Evolutionary conservation across 2,113 vertebrate species (phyloP).

Genomic region (Sceloporus tristichus): DNA sequence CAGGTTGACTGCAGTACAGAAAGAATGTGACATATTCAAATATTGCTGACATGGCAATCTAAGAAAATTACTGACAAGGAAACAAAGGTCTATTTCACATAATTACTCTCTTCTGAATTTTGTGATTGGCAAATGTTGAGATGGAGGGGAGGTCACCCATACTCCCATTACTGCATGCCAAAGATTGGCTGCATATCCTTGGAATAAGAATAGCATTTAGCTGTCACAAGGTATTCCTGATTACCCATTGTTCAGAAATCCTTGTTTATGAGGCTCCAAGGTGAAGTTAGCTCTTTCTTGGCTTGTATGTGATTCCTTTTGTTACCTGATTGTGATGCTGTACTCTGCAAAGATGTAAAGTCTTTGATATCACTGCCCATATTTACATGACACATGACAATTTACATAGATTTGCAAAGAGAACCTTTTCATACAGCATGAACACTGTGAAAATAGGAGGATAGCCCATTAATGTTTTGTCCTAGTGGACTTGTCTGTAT

Average conservation of each 20-base stretch:
- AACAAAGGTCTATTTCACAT: slow-evolving; percentile 46
- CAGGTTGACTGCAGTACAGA: neutral
- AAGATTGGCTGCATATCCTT: slow-evolving; percentile 28
- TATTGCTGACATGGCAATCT: slow-evolving; percentile 12
- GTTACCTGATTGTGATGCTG: neutral
- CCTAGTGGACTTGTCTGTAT: neutral
- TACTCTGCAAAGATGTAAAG: slow-evolving; percentile 27
- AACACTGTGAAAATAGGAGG: neutral
- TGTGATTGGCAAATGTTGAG: neutral
- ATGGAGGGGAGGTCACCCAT: neutral
- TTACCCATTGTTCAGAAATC: slow-evolving; percentile 42
- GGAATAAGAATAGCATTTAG: slow-evolving; percentile 33
- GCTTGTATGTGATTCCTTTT: slow-evolving; percentile 25
- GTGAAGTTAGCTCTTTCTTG: slow-evolving; percentile 30
- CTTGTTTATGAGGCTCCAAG: slow-evolving; percentile 45
- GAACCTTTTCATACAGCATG: neutral
- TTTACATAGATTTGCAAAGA: neutral
- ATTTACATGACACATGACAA: slow-evolving; percentile 41
- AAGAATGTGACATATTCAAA: slow-evolving; percentile 23
- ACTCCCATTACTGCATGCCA: slow-evolving; percentile 28
- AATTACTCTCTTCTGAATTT: slow-evolving; percentile 41
- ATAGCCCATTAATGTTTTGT: neutral
- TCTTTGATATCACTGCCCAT: slow-evolving; percentile 42
- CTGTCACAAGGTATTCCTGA: fast-evolving
- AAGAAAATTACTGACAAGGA: slow-evolving; percentile 30